phyloP scores from a whole-genome alignment of 2,113 vertebrate species.

The Sula dactylatra region DNA sequence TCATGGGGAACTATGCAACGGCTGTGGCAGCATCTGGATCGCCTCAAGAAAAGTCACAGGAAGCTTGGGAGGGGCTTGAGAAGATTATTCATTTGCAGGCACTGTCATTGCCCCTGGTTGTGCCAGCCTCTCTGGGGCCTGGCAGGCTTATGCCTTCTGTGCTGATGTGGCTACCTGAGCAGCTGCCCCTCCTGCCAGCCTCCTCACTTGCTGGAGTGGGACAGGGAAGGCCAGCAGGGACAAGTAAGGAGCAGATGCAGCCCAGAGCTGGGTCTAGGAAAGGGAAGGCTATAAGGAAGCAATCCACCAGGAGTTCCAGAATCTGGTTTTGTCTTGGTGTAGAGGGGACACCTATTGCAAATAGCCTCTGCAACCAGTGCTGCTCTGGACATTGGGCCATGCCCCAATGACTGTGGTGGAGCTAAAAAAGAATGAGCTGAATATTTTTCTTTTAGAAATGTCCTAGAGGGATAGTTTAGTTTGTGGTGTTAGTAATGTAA shows the following conservation, averaged over 20 bases:
- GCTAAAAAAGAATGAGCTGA: neutral
- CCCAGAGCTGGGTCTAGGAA: neutral
- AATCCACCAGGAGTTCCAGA: neutral
- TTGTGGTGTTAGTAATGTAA: neutral
- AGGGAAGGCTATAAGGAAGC: neutral
- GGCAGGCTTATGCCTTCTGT: neutral
- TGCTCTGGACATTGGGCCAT: neutral
- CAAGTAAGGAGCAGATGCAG: neutral
- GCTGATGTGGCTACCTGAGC: neutral
- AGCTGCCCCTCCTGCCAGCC: neutral
- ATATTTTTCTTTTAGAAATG: neutral
- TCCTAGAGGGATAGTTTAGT: neutral
- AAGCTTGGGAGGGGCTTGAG: neutral
- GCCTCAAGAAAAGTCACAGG: neutral
- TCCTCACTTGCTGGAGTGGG: neutral
- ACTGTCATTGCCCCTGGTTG: neutral
- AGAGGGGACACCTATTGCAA: neutral
- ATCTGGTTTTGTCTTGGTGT: neutral
- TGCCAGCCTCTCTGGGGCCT: neutral
- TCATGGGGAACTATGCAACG: neutral
- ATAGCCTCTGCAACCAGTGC: neutral
- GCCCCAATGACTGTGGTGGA: neutral
- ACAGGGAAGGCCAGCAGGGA: neutral
- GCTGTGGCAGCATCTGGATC: neutral
- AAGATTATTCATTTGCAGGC: neutral